Evolutionary conservation across 2,888 invertebrate genomes (phyloP), one percentile per base, ranked within the genome.

Genomic region (Polyploca ridens): DNA sequence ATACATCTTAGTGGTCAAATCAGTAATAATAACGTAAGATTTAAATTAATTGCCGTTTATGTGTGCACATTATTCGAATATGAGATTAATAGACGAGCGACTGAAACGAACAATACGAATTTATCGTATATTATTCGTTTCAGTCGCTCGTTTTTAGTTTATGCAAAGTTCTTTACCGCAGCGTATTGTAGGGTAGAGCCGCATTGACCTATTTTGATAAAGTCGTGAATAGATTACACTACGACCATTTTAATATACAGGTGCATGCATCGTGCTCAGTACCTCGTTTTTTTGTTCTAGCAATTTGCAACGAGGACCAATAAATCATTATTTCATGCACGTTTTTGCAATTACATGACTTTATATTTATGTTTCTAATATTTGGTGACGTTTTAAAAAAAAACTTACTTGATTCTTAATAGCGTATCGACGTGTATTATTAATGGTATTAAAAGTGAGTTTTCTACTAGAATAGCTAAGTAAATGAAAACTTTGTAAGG

Each of bases 151-250:
- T n/a, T n/a, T n/a, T n/a, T n/a, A n/a, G n/a, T n/a, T n/a, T n/a
- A n/a, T n/a, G 62, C 68, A 66, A 73, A 74, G 77, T 81, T 81
- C 79, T 84, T 71, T 82, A 80, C 80, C 80, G 85, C 84, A 83
- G 84, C 78, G 77, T 70, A 76, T 78, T 77, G 78, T 77, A 83
- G 85, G 80, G 85, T 82, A 84, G 79, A 84, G 81, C 85, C 85
- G 87, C 91, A 90, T 89, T 94, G 93, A 91, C 93, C 93, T 79
- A 92, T 92, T 93, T 94, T 87, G 93, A 93, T 93, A 93, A 93
- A 90, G 84, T 81, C 81, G 81, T 77, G 85, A 85, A 84, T 83
- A 90, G 93, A 90, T 93, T 93, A 90, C 83, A 78, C 81, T 75
- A 80, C 85, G 88, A 82, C 85, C 86, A 88, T 82, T 87, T 79